These are phyloP conservation scores for Gnathonemus echidnorhynchus DNA, from an alignment of 2,113 vertebrate genomes.

Conservation along the genomic window DNA sequence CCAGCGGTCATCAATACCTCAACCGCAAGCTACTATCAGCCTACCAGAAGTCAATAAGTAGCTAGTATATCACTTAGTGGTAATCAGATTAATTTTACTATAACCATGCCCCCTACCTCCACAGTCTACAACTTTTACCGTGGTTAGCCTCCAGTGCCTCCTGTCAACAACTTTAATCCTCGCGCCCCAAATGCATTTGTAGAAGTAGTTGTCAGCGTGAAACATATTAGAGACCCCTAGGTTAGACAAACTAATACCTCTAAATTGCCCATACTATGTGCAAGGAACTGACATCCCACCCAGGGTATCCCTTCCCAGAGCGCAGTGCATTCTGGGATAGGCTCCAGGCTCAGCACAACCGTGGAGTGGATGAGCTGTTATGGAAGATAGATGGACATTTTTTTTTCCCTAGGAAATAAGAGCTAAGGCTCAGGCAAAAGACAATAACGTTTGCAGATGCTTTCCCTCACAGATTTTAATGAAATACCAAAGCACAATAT, in stretches of 20 bases:
- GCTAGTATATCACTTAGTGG: not conserved
- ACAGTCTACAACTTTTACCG: not conserved
- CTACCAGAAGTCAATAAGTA: not conserved
- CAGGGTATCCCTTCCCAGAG: not conserved
- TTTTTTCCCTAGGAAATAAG: not conserved
- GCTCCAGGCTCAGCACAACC: not conserved
- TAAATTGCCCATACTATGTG: not conserved
- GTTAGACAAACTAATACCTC: not conserved
- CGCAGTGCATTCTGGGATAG: not conserved
- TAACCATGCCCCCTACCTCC: not conserved
- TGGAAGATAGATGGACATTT: not conserved
- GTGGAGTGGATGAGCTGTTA: not conserved
- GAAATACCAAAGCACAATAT: not conserved
- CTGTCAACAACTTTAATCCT: not conserved
- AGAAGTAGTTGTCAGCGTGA: not conserved
- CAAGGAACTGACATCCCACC: not conserved
- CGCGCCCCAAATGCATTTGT: not conserved
- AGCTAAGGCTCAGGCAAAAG: not conserved
- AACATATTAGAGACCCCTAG: not conserved
- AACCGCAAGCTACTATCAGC: not conserved
- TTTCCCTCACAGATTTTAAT: not conserved
- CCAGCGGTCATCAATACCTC: not conserved
- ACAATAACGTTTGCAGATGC: not conserved
- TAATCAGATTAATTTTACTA: not conserved
- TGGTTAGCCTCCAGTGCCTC: not conserved